phyloP scores from a whole-genome alignment of 2,888 invertebrate genomes.

The Nemurella pictetii region DNA sequence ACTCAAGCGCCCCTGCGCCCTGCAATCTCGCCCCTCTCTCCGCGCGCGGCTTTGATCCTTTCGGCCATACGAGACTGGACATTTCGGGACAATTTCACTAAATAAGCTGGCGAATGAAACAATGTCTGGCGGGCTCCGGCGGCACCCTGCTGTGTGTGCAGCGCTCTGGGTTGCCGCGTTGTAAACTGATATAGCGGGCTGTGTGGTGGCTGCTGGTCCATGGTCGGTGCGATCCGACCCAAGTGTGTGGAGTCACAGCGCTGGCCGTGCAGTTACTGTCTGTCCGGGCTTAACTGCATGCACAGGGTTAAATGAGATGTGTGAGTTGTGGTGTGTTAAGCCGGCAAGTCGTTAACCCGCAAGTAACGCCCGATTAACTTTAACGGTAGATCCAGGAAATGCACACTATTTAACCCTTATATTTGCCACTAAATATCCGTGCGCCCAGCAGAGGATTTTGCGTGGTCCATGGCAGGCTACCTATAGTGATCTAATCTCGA shows the following conservation, averaged over 20 bases:
- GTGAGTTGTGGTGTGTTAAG: slow-evolving; percentile 20
- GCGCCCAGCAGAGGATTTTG: neutral
- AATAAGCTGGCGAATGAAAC: neutral
- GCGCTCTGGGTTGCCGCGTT: too few species aligned
- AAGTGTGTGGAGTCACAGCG: too few species aligned
- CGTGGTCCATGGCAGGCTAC: neutral
- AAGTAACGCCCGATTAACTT: slow-evolving; percentile 27
- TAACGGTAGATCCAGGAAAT: slow-evolving; percentile 8
- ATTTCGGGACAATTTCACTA: neutral
- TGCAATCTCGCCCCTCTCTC: too few species aligned
- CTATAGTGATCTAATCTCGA: neutral
- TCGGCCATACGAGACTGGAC: neutral
- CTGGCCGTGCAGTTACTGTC: slow-evolving; percentile 15
- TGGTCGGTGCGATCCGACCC: too few species aligned
- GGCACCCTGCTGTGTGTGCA: neutral
- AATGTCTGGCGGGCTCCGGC: neutral
- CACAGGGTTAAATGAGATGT: slow-evolving; percentile 11
- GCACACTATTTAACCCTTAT: slow-evolving; percentile 12
- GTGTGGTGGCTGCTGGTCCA: neutral
- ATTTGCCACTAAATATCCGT: slow-evolving; percentile 12
- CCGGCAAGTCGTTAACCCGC: slow-evolving; percentile 28
- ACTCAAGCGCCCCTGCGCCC: too few species aligned
- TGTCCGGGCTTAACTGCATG: slow-evolving; percentile 10
- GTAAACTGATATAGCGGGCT: neutral
- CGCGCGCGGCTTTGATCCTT: neutral